Evolutionary conservation across 2,888 invertebrate species (phyloP).

Genomic region (Dione juno): DNA sequence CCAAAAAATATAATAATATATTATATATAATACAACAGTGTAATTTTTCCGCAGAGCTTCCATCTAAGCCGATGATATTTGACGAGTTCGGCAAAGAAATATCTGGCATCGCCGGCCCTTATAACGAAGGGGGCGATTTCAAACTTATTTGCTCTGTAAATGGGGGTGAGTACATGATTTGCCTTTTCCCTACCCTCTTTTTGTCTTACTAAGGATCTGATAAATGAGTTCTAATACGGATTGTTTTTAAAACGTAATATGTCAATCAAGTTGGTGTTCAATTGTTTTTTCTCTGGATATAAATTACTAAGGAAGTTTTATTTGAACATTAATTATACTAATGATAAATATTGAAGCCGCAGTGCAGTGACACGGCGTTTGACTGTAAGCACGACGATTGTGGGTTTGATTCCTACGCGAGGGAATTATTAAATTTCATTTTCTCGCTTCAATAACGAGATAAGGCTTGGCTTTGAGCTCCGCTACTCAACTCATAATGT

Average conservation of each 20-base stretch:
- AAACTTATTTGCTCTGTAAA: constrained; percentile 88
- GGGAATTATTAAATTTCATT: too few relatives aligned
- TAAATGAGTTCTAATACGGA: constrained; percentile 32
- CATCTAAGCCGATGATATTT: constrained; percentile 88
- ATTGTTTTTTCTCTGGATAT: neutral
- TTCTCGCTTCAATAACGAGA: too few relatives aligned
- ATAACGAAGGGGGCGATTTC: constrained; percentile 88
- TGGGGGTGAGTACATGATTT: constrained; percentile 83
- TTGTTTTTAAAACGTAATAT: constrained; percentile 35
- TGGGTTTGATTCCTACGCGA: too few relatives aligned
- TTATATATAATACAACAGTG: constrained; percentile 27
- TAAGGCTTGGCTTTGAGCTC: too few relatives aligned
- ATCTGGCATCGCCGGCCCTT: constrained; percentile 86
- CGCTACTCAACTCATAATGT: too few relatives aligned
- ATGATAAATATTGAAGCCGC: too few relatives aligned
- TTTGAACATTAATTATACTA: neutral
- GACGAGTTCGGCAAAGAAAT: constrained; percentile 88
- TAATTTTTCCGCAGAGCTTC: constrained; percentile 85
- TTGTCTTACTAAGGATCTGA: constrained; percentile 25
- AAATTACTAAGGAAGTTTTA: neutral
- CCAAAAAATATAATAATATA: neutral
- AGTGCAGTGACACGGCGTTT: too few relatives aligned
- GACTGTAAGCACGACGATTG: too few relatives aligned
- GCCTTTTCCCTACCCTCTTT: constrained; percentile 17
- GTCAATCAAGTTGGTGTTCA: constrained; percentile 34